Base-by-base conservation (phyloP, 92 coral and sea anemone genomes). In the Heteractis magnifica region DNA sequence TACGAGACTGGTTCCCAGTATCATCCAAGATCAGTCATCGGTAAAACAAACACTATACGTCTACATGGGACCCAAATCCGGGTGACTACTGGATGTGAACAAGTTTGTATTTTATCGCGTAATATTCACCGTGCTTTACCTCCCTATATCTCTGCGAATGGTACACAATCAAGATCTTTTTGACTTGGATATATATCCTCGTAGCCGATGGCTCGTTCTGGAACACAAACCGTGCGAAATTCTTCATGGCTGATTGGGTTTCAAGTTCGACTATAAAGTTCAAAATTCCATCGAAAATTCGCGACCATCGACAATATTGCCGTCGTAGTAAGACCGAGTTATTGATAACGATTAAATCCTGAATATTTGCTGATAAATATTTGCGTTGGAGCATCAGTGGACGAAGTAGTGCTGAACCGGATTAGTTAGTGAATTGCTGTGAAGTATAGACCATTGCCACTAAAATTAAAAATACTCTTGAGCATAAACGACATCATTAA, bases 211-310 rank as follows among this genome's bases (percentile, higher is more conserved):
- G 73, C 49, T 68, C 49, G 73, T 68, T 68, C 73, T 68, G 73
- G 73, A 20, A 53, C 58, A 53, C 58, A 53, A 50, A 68, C 77
- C 77, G 84, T 81, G 77, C 44, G 84, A 81, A 70, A 19, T n/a
- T 68, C 52, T 68, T 81, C 77, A 81, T 70, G 77, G 84, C 44
- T 81, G 68, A 70, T 68, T 81, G 84, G 56, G 48, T 52, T 65
- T 65, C 71, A 68, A 80, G 76, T 80, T 20, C 16, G 49, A 68
- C 49, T 68, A 5, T 68, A 68, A 26, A 68, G 73, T 68, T 68
- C 73, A 68, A 68, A 68, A 68, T 8, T 68, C 15, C 73, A 8
- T 8, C 70, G 49, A 68, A 68, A 68, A 20, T 68, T 68, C 73
- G 73, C 73, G 73, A 68, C 48, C 49, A 8, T 68, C 49, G 73